These are phyloP conservation scores for Diabrotica virgifera DNA, from an alignment of 1,140 invertebrate species.

Conservation along the genomic window DNA sequence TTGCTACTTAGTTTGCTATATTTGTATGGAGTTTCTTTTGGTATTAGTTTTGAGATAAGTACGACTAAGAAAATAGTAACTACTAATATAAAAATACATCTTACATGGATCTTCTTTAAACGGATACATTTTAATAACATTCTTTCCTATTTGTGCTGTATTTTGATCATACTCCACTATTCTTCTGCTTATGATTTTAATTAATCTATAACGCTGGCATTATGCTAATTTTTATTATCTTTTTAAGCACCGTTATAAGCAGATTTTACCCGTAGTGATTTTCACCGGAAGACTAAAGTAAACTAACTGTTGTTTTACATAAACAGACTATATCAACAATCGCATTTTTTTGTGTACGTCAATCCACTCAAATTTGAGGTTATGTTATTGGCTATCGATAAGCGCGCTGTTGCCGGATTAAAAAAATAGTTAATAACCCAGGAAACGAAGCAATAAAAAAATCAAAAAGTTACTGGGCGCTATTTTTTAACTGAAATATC, in stretches of 20 bases:
- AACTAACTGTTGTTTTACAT: background rate
- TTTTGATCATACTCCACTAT: constrained; percentile 5
- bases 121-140: constrained; percentile 39
- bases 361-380: background rate
- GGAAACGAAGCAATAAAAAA: too few species aligned
- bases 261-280: background rate
- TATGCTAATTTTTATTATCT: constrained; percentile 17
- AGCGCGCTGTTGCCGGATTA: too few species aligned
- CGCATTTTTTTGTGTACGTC: background rate
- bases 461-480: too few species aligned
- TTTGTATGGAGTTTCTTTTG: constrained; percentile 1
- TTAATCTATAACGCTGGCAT: constrained; percentile 24
- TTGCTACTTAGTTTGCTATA: constrained; percentile 10
- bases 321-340: background rate
- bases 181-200: constrained; percentile 5
- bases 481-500: too few species aligned
- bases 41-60: constrained; percentile 24
- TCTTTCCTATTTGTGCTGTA: constrained; percentile 4
- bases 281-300: background rate
- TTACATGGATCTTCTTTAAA: constrained; percentile 32
- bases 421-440: too few species aligned
- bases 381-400: background rate
- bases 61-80: constrained; percentile 26
- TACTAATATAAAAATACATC: constrained; percentile 22
- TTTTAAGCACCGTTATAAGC: constrained; percentile 21